Base-by-base conservation (phyloP, 2,113 vertebrate species). In the Triplophysa siluroides region DNA sequence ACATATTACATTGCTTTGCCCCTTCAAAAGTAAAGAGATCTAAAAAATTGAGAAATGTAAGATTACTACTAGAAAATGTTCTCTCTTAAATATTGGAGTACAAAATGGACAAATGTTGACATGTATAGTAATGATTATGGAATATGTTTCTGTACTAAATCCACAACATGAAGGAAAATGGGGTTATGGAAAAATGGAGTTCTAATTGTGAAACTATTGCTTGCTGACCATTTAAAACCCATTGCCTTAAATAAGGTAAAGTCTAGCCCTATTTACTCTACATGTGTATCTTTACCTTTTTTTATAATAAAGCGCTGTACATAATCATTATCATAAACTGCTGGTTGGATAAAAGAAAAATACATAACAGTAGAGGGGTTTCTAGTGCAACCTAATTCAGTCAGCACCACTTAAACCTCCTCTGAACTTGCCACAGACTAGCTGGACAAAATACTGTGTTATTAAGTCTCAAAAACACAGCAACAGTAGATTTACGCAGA, bases 1-100 rank as follows among this genome's bases (percentile, higher is more conserved):
- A 65, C 52, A 61, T 56, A 33, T 60, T 73, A 43, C 41, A 63
- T 75, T 75, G 72, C 23, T 63, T 75, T 75, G 72, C 72, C 72
- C 72, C 58, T 61, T 75, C 43, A 41, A 47, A 62, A 45, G 38
- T 75, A 19, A 47, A 62, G 14, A 61, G 41, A 29, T 13, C 38
- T 43, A 9, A 13, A 60, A 8, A 60, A 18, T 2, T 0, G 13
- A 43, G 47, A 69, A 67, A 45, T 7, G 65, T 8, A n/a, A 47
- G 6, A 38, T 58, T 60, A 61, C 19, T 61, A 43, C 10, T 24
- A 12, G 21, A 61, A 75, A 62, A 45, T 47, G 9, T 13, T 0
- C 43, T 24, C 13, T 18, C 54, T 41, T 60, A 73, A 54, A 68
- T 23, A 47, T n/a, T 56, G 26, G 12, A 6, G 3, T 21, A 56